These are phyloP conservation scores for Notospermus geniculatus DNA, from an alignment of 1,140 invertebrate genomes.

Conservation along the genomic window DNA sequence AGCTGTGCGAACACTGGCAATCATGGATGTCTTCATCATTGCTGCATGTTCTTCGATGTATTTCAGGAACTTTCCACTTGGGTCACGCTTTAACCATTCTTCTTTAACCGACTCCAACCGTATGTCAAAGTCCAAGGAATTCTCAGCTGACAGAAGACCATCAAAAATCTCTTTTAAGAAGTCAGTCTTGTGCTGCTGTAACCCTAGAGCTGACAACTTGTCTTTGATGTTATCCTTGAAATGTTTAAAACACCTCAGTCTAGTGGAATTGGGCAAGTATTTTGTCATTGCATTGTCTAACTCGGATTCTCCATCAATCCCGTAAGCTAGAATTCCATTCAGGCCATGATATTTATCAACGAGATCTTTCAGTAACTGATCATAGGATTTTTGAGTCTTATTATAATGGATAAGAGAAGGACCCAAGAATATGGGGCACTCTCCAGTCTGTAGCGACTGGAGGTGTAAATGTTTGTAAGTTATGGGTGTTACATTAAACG, in stretches of 20 bases:
- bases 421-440: not conserved
- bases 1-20: not conserved
- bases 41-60: not conserved
- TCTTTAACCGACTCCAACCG: too few relatives aligned
- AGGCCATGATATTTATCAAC: not conserved
- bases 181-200: too few relatives aligned
- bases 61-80: not conserved
- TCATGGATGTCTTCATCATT: not conserved
- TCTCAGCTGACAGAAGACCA: too few relatives aligned
- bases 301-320: not conserved
- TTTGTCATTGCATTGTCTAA: not conserved
- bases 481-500: not conserved
- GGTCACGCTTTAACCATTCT: too few relatives aligned
- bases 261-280: not conserved
- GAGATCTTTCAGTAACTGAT: not conserved
- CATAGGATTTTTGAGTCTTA: not conserved
- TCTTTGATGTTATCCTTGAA: too few relatives aligned
- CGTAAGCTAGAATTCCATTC: not conserved
- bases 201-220: too few relatives aligned
- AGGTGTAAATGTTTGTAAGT: not conserved
- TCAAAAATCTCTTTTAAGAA: too few relatives aligned
- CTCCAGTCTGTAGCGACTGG: not conserved
- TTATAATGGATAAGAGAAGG: not conserved
- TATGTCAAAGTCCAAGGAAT: too few relatives aligned
- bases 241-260: too few relatives aligned